Conservation (phyloP, 2,797 vertebrate genomes). For the Anolis apletophallus region DNA sequence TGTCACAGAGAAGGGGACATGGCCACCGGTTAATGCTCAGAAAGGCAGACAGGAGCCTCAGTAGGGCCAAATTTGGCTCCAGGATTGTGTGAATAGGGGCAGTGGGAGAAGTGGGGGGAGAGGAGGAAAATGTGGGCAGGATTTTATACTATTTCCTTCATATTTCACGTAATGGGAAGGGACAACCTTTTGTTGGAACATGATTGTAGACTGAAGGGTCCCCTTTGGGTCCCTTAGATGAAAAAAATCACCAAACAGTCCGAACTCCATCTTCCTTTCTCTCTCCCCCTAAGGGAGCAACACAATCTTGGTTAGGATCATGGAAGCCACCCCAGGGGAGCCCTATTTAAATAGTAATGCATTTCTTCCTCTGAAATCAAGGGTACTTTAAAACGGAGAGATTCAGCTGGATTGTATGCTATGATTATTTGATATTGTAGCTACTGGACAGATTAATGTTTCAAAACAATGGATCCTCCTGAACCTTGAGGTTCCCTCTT, state of each 20-base stretch:
- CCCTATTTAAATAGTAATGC: not conserved
- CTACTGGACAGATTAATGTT: not conserved
- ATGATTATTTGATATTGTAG: slow-evolving; percentile 9
- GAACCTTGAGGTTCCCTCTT: not conserved
- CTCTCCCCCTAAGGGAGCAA: not conserved
- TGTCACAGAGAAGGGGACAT: too few relatives aligned
- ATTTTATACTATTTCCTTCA: not conserved
- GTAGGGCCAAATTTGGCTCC: too few relatives aligned
- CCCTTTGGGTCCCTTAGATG: not conserved
- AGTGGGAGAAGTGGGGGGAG: too few relatives aligned
- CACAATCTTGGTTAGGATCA: not conserved
- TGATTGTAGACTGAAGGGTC: not conserved
- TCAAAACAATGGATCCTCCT: not conserved
- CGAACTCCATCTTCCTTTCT: not conserved
- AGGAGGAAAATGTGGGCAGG: too few relatives aligned
- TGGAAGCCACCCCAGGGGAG: too few relatives aligned
- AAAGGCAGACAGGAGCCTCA: too few relatives aligned
- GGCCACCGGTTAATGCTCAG: too few relatives aligned
- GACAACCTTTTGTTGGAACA: not conserved
- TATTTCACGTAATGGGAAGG: not conserved
- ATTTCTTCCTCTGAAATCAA: not conserved
- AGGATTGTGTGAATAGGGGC: too few relatives aligned
- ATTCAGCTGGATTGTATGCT: not conserved
- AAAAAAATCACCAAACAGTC: not conserved
- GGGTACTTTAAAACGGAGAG: not conserved